Conservation (phyloP, 1,140 invertebrate species). For the Whitmania pigra region DNA sequence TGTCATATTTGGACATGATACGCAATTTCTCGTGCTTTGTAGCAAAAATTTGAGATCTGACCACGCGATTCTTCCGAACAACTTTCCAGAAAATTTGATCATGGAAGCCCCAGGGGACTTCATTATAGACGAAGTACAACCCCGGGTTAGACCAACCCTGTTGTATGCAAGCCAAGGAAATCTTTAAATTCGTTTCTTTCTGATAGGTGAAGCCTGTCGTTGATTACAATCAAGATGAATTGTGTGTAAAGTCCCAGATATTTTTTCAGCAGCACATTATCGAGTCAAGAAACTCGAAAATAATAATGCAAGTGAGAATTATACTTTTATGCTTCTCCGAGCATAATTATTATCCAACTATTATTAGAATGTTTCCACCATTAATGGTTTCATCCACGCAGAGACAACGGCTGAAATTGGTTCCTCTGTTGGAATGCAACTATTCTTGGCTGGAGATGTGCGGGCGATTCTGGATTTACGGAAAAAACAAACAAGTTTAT, state of each 20-base stretch:
- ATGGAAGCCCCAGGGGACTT: conserved; percentile 43
- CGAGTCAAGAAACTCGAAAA: conserved; percentile 31
- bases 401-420: conserved; percentile 46
- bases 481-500: conserved; percentile 45
- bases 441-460: conserved; percentile 44
- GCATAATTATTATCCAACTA: too few relatives aligned
- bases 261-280: conserved; percentile 19
- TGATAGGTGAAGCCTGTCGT: conserved; percentile 36
- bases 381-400: conserved; percentile 27
- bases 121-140: conserved; percentile 43
- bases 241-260: conserved; percentile 40
- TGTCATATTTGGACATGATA: neutral
- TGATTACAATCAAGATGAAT: conserved; percentile 42
- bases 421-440: conserved; percentile 44
- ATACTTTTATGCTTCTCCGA: too few relatives aligned
- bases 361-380: neutral
- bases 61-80: conserved; percentile 39
- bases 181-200: neutral
- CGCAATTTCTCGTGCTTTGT: too few relatives aligned
- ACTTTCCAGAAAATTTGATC: conserved; percentile 42
- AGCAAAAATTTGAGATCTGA: conserved; percentile 19
- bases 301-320: conserved; percentile 37
- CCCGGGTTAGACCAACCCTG: conserved; percentile 24
- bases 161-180: neutral
- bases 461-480: conserved; percentile 46